Conservation (phyloP, 2,888 invertebrate genomes). For the Drosophila robusta region DNA sequence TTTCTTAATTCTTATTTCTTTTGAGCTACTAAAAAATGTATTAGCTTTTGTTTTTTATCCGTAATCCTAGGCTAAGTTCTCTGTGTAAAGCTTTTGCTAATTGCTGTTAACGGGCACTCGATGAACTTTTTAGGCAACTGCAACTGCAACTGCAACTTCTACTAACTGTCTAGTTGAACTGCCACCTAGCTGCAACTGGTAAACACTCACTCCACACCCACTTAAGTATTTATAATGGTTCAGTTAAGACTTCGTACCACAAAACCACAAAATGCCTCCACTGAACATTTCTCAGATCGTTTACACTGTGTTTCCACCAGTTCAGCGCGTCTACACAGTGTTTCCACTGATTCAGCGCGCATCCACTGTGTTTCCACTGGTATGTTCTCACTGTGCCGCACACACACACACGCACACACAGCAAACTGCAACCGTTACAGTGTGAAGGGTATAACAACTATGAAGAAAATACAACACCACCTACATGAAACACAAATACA, state of each 20-base stretch:
- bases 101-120: constrained; percentile 34
- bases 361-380: constrained; percentile 14
- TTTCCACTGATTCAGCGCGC: constrained; percentile 15
- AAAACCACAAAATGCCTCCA: constrained; percentile 6
- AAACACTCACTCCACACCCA: constrained; percentile 10
- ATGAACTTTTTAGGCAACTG: constrained; percentile 39
- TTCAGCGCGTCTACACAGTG: background rate
- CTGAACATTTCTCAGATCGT: constrained; percentile 14
- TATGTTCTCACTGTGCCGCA: background rate
- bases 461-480: constrained; percentile 39
- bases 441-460: constrained; percentile 77
- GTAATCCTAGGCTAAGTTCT: constrained; percentile 49
- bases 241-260: constrained; percentile 8
- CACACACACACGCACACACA: constrained; percentile 19
- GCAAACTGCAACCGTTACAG: constrained; percentile 23
- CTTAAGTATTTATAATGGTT: constrained; percentile 1
- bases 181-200: constrained; percentile 32
- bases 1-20: background rate
- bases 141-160: constrained; percentile 35
- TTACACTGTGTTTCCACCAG: constrained; percentile 20
- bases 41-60: constrained; percentile 19
- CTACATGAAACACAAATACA: constrained; percentile 30
- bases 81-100: constrained; percentile 32
- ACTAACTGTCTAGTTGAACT: constrained; percentile 33
- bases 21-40: constrained; percentile 19